Percentiles rank a stretch among this genome's conserved stretches.
These are phyloP conservation scores for Hephaestus fuliginosus DNA, from an alignment of 2,797 vertebrate genomes.

Conservation along the genomic window DNA sequence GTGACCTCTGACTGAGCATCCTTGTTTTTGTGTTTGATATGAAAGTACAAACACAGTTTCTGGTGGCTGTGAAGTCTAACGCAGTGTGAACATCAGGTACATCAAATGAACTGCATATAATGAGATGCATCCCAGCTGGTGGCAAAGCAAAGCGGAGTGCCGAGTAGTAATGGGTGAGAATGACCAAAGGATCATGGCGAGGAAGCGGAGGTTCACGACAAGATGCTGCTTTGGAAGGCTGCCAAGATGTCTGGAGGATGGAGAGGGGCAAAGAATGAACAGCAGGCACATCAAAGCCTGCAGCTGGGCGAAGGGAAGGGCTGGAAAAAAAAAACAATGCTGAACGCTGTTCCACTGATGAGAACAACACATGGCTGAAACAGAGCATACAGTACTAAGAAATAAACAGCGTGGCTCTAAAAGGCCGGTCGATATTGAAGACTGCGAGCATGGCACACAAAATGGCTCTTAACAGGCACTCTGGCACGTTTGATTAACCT, in stretches of 20 bases:
- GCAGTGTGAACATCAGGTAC: slow-evolving; percentile 65
- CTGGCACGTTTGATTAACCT: background rate
- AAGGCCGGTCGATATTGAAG: background rate
- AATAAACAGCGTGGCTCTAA: background rate
- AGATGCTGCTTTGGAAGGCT: slow-evolving; percentile 45
- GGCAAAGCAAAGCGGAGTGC: background rate
- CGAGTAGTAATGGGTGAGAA: slow-evolving; percentile 40
- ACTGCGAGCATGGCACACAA: background rate
- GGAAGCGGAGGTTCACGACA: slow-evolving; percentile 33
- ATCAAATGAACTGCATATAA: slow-evolving; percentile 61
- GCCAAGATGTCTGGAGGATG: slow-evolving; percentile 56
- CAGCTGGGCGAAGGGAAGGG: slow-evolving; percentile 13
- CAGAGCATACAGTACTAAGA: background rate
- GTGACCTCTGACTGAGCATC: slow-evolving; percentile 13
- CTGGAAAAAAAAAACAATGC: background rate
- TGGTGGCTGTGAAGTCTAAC: slow-evolving; percentile 14
- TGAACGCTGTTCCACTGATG: background rate
- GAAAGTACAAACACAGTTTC: slow-evolving; percentile 24
- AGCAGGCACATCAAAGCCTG: slow-evolving; percentile 55
- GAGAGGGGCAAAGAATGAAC: slow-evolving; percentile 16
- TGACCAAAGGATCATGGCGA: slow-evolving; percentile 37
- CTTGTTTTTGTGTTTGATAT: slow-evolving; percentile 36
- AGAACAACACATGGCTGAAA: background rate
- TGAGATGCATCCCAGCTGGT: slow-evolving; percentile 66
- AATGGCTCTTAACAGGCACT: slow-evolving; percentile 3